These are phyloP conservation scores for Drosophila mayri DNA, from an alignment of 1,140 invertebrate species.

Conservation along the genomic window DNA sequence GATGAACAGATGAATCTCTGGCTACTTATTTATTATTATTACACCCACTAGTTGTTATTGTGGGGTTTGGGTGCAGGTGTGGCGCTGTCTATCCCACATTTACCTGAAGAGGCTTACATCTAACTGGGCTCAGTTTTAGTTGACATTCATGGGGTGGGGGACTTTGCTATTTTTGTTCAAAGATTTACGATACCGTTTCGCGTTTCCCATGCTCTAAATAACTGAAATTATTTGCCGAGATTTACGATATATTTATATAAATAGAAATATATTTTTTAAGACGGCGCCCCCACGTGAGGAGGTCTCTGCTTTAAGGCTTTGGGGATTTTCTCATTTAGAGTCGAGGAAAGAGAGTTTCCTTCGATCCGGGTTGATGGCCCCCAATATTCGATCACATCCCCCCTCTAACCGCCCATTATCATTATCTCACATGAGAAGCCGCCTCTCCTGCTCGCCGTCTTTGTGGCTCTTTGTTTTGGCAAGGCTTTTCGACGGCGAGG, in stretches of 20 bases:
- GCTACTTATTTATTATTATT: constrained; percentile 11
- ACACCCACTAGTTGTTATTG: neutral
- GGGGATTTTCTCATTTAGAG: constrained; percentile 18
- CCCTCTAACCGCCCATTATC: constrained; percentile 12
- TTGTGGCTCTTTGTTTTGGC: constrained; percentile 39
- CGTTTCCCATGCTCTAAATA: constrained; percentile 9
- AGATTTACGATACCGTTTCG: constrained; percentile 20
- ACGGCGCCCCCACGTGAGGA: no score
- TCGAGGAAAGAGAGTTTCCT: neutral
- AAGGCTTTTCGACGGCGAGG: constrained; percentile 25
- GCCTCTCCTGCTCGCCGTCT: neutral
- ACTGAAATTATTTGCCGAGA: constrained; percentile 20
- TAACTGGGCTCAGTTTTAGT: constrained; percentile 2
- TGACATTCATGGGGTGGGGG: neutral
- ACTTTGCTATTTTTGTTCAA: neutral
- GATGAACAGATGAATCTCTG: neutral
- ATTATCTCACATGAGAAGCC: neutral
- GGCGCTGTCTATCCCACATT: neutral
- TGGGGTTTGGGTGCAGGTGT: neutral
- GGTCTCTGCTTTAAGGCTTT: no score
- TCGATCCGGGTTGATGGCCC: constrained; percentile 11
- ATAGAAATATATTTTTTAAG: neutral
- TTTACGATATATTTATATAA: constrained; percentile 26
- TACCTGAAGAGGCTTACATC: neutral
- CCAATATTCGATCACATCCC: neutral